phyloP scores from a whole-genome alignment of 2,888 invertebrate genomes.

The Pheosia gnoma region DNA sequence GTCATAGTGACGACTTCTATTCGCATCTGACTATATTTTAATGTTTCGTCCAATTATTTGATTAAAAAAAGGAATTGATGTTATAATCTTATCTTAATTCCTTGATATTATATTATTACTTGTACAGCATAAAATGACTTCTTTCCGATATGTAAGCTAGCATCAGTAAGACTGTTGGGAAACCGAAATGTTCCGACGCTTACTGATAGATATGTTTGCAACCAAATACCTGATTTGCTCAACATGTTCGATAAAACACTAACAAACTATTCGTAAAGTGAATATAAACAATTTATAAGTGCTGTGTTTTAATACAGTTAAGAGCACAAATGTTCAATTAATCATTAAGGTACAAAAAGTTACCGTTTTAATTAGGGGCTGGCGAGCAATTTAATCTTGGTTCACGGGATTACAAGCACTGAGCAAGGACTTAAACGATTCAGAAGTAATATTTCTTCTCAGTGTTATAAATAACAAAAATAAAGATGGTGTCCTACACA shows the following conservation, averaged over 20 bases:
- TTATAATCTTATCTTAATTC: too few species aligned
- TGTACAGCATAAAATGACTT: too few species aligned
- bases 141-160: too few species aligned
- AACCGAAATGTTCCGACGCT: too few species aligned
- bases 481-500: constrained; percentile 61
- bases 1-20: neutral
- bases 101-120: too few species aligned
- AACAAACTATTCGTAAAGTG: constrained; percentile 11
- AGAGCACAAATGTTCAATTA: constrained; percentile 59
- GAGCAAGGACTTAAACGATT: constrained; percentile 83
- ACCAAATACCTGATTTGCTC: neutral
- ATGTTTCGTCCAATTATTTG: neutral
- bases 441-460: constrained; percentile 81
- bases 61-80: too few species aligned
- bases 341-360: constrained; percentile 74
- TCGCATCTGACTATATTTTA: neutral
- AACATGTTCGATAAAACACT: too few species aligned
- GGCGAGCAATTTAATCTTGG: constrained; percentile 75
- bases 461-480: constrained; percentile 80
- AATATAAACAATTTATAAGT: constrained; percentile 30
- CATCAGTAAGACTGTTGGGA: too few species aligned
- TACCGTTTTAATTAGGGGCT: constrained; percentile 79
- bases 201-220: neutral
- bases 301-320: constrained; percentile 33
- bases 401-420: constrained; percentile 73